phyloP scores from a whole-genome alignment of 2,113 vertebrate genomes.

The Loxodonta africana region DNA sequence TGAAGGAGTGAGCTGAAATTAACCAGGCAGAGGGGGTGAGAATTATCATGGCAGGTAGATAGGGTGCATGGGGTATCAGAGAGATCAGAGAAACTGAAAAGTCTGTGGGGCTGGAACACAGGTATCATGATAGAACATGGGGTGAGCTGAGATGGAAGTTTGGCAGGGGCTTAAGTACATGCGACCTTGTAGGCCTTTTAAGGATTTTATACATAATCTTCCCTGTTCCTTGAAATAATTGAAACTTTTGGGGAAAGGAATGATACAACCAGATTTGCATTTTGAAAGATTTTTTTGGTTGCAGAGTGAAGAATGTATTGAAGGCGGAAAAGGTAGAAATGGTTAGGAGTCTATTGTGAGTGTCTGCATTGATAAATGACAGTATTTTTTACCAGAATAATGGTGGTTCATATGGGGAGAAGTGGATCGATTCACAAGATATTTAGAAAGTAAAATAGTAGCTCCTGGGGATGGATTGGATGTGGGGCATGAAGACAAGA shows the following conservation, averaged over 20 bases:
- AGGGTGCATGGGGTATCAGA: neutral
- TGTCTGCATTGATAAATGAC: no score
- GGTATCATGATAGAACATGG: neutral
- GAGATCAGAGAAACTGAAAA: neutral
- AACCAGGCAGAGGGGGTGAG: neutral
- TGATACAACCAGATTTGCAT: neutral
- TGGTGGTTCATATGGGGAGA: neutral
- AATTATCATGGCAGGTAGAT: neutral
- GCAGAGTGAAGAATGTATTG: no score
- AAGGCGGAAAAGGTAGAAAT: no score
- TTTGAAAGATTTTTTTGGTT: neutral
- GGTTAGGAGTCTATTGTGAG: no score
- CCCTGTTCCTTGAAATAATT: slow-evolving; percentile 20
- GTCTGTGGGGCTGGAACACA: neutral
- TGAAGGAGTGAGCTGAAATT: neutral
- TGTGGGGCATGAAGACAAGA: neutral
- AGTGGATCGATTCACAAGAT: slow-evolving; percentile 2
- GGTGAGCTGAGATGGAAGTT: neutral
- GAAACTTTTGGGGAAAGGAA: neutral
- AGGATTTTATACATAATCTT: neutral
- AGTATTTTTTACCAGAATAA: neutral
- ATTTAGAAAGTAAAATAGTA: neutral
- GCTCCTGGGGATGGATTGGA: neutral
- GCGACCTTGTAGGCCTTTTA: neutral
- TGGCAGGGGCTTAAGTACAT: neutral